phyloP scores from a whole-genome alignment of 2,888 invertebrate genomes.

The Cephus sareptanus region DNA sequence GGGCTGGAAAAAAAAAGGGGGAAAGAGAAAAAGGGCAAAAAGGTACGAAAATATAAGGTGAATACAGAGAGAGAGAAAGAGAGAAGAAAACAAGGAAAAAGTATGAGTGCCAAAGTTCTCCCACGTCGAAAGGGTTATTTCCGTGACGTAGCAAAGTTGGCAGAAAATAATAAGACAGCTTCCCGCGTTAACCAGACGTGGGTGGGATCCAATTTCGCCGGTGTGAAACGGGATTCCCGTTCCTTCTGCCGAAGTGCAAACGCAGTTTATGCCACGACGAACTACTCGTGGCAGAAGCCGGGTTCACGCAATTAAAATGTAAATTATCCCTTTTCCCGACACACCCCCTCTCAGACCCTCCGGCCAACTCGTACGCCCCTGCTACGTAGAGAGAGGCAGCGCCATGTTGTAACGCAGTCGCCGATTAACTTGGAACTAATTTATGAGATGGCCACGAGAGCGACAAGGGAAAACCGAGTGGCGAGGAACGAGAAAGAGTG shows the following conservation, averaged over 20 bases:
- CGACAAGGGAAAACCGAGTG: background rate
- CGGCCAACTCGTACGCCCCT: slow-evolving; percentile 14
- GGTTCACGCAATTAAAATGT: slow-evolving; percentile 58
- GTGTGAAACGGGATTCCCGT: slow-evolving; percentile 15
- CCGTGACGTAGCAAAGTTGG: background rate
- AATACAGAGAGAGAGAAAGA: background rate
- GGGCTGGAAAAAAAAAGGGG: no score
- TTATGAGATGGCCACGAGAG: slow-evolving; percentile 41
- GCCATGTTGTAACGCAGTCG: slow-evolving; percentile 40
- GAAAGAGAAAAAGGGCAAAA: no score
- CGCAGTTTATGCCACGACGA: slow-evolving; percentile 2
- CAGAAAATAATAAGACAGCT: slow-evolving; percentile 21
- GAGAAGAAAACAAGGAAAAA: background rate
- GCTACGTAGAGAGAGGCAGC: background rate
- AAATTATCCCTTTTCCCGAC: slow-evolving; percentile 55
- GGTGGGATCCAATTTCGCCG: slow-evolving; percentile 25
- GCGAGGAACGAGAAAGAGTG: background rate
- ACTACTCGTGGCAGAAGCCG: slow-evolving; percentile 19
- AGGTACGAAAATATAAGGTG: background rate
- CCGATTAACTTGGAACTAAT: slow-evolving; percentile 58
- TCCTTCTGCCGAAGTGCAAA: slow-evolving; percentile 9
- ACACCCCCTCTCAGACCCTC: slow-evolving; percentile 9
- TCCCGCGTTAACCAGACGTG: background rate
- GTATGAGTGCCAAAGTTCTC: no score
- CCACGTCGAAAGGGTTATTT: background rate